phyloP scores from a whole-genome alignment of 2,797 vertebrate genomes.

The Silurus aristotelis region DNA sequence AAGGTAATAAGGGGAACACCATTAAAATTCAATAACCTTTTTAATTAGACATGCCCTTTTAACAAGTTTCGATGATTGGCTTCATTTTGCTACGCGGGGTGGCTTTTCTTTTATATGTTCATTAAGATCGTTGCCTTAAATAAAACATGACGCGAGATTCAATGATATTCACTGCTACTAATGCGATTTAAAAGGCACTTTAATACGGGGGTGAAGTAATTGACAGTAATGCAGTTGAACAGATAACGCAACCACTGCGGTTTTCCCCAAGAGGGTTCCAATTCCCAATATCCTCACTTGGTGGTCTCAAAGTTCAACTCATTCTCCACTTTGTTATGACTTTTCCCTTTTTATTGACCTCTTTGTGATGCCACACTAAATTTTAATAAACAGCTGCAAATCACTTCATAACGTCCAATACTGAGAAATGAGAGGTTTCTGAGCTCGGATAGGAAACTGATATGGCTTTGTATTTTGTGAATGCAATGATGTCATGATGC shows the following conservation, averaged over 20 bases:
- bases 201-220: neutral
- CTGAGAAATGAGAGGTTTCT: neutral
- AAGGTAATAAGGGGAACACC: conserved; percentile 78
- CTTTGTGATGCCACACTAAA: neutral
- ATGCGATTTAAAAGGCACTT: conserved; percentile 48
- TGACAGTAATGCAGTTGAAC: conserved; percentile 29
- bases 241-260: neutral
- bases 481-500: neutral
- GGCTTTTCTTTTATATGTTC: conserved; percentile 68
- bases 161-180: conserved; percentile 70
- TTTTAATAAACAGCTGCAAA: neutral
- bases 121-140: conserved; percentile 78
- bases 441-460: neutral
- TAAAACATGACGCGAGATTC: conserved; percentile 76
- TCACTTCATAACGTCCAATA: neutral
- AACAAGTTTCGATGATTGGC: conserved; percentile 83
- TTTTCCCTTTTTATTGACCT: neutral
- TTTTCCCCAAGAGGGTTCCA: conserved; percentile 18
- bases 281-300: conserved; percentile 8
- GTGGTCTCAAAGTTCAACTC: neutral
- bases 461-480: neutral
- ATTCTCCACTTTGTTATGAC: neutral
- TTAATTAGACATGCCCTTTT: conserved; percentile 86
- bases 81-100: conserved; percentile 75
- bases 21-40: conserved; percentile 84